Percentiles rank a stretch among this genome's conserved stretches.
Evolutionary conservation across 35 echinoderm and acorn worm genomes (phyloP).

Genomic region (Ophiothrix spiculata): DNA sequence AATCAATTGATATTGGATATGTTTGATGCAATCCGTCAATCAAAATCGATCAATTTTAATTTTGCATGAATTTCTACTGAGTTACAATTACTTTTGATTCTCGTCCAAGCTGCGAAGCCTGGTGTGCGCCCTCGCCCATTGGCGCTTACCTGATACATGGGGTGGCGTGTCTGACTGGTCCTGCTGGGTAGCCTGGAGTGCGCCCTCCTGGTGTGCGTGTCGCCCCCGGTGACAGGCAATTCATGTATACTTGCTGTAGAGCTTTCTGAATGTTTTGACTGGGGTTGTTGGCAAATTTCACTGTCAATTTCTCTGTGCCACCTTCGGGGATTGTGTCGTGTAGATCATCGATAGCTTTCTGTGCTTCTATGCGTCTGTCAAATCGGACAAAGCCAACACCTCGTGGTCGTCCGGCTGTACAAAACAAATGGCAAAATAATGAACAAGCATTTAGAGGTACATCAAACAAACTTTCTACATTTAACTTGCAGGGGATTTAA

Average conservation of each 20-base stretch:
- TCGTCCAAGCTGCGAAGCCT: not conserved
- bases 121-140: too few relatives aligned
- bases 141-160: constrained; percentile 82
- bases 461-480: too few relatives aligned
- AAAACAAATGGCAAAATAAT: too few relatives aligned
- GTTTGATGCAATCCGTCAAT: too few relatives aligned
- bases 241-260: constrained; percentile 96
- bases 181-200: constrained; percentile 25
- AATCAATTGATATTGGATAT: too few relatives aligned
- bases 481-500: too few relatives aligned
- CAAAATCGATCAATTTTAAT: too few relatives aligned
- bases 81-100: too few relatives aligned
- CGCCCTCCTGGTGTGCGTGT: constrained; percentile 36
- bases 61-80: too few relatives aligned
- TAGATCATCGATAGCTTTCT: constrained; percentile 81
- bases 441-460: too few relatives aligned
- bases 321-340: constrained; percentile 87
- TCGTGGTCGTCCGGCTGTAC: constrained; percentile 66
- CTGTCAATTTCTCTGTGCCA: constrained; percentile 78
- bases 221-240: constrained; percentile 55
- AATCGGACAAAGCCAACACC: constrained; percentile 96
- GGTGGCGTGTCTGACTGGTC: constrained; percentile 88
- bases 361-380: constrained; percentile 91
- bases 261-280: constrained; percentile 92
- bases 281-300: constrained; percentile 99